phyloP scores from a whole-genome alignment of 2,797 vertebrate species.

The Propithecus deckenii region DNA sequence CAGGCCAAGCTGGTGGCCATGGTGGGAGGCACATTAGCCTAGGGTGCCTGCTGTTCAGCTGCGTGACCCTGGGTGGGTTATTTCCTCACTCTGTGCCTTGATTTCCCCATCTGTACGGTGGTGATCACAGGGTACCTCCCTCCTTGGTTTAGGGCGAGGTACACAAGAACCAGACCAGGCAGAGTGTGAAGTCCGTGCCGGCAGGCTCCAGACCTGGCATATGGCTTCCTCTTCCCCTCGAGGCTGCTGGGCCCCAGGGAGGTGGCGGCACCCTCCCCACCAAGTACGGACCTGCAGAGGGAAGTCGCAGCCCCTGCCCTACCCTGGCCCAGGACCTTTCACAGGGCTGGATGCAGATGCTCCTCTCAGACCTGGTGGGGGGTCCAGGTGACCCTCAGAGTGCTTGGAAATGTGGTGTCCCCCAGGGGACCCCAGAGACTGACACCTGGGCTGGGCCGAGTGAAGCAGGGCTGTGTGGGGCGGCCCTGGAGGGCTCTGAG shows the following conservation, averaged over 20 bases:
- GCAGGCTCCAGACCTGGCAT: fast-evolving
- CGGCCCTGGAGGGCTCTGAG: fast-evolving
- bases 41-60: fast-evolving
- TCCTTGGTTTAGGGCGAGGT: neutral
- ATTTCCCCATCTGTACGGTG: fast-evolving
- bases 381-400: fast-evolving
- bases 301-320: fast-evolving
- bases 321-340: neutral
- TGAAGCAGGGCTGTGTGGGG: neutral
- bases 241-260: neutral
- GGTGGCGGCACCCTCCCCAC: neutral
- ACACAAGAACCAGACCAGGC: neutral
- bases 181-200: fast-evolving
- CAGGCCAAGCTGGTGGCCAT: neutral
- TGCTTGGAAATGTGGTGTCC: neutral
- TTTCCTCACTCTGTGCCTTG: fast-evolving
- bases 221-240: neutral
- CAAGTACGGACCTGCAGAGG: neutral
- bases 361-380: neutral
- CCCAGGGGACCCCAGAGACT: fast-evolving
- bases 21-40: neutral
- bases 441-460: neutral
- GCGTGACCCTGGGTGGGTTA: fast-evolving
- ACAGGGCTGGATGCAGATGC: neutral
- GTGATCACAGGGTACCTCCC: fast-evolving